Conservation (phyloP, 2,888 invertebrate species). For the Drosophila mayaguana region DNA sequence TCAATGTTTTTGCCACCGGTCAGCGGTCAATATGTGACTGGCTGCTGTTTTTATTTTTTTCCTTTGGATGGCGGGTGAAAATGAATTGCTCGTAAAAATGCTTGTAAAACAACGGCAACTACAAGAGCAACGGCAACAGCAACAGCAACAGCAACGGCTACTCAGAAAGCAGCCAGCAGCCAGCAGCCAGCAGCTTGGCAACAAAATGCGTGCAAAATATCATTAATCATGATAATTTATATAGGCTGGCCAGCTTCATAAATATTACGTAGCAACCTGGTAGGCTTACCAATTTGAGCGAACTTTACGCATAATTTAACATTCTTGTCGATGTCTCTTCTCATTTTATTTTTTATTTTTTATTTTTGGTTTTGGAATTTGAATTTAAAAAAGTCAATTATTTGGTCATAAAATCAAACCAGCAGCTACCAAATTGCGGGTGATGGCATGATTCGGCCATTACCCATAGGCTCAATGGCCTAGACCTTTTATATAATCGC, state of each 20-base stretch:
- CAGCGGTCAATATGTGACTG: conserved; percentile 46
- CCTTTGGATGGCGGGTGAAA: conserved; percentile 46
- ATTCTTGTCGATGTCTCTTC: conserved; percentile 59
- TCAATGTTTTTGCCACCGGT: conserved; percentile 75
- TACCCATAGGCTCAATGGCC: conserved; percentile 42
- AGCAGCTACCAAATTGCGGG: conserved; percentile 34
- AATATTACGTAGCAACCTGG: conserved; percentile 54
- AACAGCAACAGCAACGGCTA: conserved; percentile 14
- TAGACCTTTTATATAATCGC: conserved; percentile 72
- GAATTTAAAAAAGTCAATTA: conserved; percentile 14
- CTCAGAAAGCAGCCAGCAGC: conserved; percentile 12
- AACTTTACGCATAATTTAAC: conserved; percentile 74
- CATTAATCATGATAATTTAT: conserved; percentile 81
- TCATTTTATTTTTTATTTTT: neutral
- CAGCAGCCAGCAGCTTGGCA: conserved; percentile 46
- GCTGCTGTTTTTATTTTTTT: conserved; percentile 50
- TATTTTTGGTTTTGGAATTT: neutral
- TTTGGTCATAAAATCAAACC: conserved; percentile 24
- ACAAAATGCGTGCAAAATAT: conserved; percentile 77
- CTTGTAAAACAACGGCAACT: conserved; percentile 73
- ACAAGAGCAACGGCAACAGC: conserved; percentile 24
- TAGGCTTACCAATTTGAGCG: conserved; percentile 42
- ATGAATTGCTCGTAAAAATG: conserved; percentile 77
- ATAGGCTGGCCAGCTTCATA: conserved; percentile 69
- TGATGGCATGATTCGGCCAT: conserved; percentile 16